Percentiles rank a stretch among this genome's conserved stretches.
phyloP scores from a whole-genome alignment of 1,140 invertebrate species.

The Aricia agestis region DNA sequence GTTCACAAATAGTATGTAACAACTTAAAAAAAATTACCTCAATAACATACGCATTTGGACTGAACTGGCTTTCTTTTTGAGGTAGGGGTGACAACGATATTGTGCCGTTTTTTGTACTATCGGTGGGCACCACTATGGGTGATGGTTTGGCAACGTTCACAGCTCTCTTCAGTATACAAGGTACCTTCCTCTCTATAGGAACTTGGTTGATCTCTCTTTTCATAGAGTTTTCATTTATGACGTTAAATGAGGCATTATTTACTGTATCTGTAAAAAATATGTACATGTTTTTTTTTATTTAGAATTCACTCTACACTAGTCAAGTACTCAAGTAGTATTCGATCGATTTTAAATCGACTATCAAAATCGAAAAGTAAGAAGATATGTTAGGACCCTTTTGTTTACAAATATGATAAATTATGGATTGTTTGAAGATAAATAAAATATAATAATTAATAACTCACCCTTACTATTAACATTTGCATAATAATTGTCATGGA shows the following conservation, averaged over 20 bases:
- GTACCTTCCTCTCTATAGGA: slow-evolving; percentile 44
- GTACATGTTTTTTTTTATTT: neutral
- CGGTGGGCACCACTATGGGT: slow-evolving; percentile 40
- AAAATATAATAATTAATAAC: too few species aligned
- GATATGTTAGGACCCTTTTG: too few species aligned
- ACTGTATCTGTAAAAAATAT: slow-evolving; percentile 34
- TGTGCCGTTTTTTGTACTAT: slow-evolving; percentile 47
- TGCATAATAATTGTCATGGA: neutral
- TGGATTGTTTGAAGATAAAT: too few species aligned
- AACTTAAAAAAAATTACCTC: slow-evolving; percentile 32
- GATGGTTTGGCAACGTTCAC: slow-evolving; percentile 30
- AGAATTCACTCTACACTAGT: too few species aligned
- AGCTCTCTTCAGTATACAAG: slow-evolving; percentile 46
- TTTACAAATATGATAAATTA: too few species aligned
- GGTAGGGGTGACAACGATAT: slow-evolving; percentile 48
- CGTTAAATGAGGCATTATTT: slow-evolving; percentile 54
- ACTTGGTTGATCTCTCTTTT: slow-evolving; percentile 37
- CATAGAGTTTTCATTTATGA: slow-evolving; percentile 56
- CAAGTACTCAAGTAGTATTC: too few species aligned
- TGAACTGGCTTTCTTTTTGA: slow-evolving; percentile 34
- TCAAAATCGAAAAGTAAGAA: too few species aligned
- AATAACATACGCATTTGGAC: slow-evolving; percentile 35
- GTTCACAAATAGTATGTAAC: too few species aligned
- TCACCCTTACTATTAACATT: too few species aligned
- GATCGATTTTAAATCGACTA: too few species aligned